phyloP scores from a whole-genome alignment of 2,113 vertebrate species.

The Tylochromis polylepis region DNA sequence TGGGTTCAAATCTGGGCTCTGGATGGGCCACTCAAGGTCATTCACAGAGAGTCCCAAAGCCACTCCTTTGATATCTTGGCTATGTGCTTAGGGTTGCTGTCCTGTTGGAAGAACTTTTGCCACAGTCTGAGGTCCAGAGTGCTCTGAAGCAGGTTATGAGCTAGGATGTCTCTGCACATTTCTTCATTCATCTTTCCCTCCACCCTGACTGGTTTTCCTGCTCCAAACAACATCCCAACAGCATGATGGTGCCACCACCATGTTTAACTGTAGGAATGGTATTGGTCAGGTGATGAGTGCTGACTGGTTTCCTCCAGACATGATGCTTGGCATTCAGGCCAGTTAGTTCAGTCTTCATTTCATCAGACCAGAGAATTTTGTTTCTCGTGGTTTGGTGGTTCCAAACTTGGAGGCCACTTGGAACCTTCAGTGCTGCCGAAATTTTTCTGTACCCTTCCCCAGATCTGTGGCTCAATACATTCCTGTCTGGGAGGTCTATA shows the following conservation, averaged over 20 bases:
- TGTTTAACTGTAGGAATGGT: background rate
- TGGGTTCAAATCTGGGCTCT: background rate
- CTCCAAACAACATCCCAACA: background rate
- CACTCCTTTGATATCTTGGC: background rate
- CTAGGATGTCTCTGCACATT: background rate
- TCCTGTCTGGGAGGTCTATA: fast-evolving
- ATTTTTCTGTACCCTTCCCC: background rate
- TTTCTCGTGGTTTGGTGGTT: background rate
- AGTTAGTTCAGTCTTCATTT: background rate
- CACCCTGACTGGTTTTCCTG: background rate
- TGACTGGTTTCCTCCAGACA: background rate
- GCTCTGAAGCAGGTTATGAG: background rate
- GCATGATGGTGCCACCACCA: background rate
- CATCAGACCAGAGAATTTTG: fast-evolving
- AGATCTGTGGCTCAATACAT: background rate
- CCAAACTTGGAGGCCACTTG: background rate
- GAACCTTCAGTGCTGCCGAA: background rate
- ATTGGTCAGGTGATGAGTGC: background rate
- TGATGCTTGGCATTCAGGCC: background rate
- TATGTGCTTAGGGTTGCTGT: background rate
- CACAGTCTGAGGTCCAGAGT: background rate
- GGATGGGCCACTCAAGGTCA: background rate
- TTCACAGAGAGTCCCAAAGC: background rate
- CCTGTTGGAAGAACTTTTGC: background rate
- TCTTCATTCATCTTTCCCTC: background rate